These are phyloP conservation scores for Drosophila tripunctata DNA, from an alignment of 2,888 invertebrate genomes.

Conservation along the genomic window DNA sequence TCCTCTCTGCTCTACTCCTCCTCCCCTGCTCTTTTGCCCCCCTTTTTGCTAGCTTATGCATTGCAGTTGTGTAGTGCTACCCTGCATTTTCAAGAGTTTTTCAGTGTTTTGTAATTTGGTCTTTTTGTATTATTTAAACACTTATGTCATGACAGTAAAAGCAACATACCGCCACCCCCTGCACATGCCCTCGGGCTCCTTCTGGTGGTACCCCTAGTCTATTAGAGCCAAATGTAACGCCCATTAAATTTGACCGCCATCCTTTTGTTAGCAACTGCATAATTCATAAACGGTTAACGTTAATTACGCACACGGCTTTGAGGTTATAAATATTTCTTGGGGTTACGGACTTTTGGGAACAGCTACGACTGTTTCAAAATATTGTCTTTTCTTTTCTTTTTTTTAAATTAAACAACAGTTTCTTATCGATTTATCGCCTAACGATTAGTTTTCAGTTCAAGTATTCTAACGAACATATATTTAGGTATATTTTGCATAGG, in stretches of 20 bases:
- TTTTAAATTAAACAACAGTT: not conserved
- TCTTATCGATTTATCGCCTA: not conserved
- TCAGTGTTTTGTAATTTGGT: constrained; percentile 21
- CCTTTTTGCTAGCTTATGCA: not conserved
- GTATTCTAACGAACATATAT: no score
- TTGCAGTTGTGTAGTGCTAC: constrained; percentile 16
- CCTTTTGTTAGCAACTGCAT: constrained; percentile 36
- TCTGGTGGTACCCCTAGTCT: not conserved
- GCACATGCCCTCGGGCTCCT: no score
- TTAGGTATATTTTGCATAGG: no score
- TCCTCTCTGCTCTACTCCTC: not conserved
- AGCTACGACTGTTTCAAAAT: no score
- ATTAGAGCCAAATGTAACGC: constrained; percentile 15
- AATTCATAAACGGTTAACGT: constrained; percentile 56
- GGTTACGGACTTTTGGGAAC: not conserved
- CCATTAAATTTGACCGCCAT: constrained; percentile 34
- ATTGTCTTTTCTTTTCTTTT: no score
- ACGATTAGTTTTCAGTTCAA: no score
- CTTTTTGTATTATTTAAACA: constrained; percentile 55
- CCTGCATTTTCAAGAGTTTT: constrained; percentile 53
- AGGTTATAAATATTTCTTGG: constrained; percentile 7
- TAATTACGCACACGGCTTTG: constrained; percentile 43
- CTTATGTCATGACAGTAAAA: constrained; percentile 64
- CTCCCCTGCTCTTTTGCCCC: no score
- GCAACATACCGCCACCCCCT: not conserved